Evolutionary conservation across 1,140 invertebrate genomes (phyloP), one percentile per base, ranked within the genome.

Genomic region (Mycetomoellerius zeteki): DNA sequence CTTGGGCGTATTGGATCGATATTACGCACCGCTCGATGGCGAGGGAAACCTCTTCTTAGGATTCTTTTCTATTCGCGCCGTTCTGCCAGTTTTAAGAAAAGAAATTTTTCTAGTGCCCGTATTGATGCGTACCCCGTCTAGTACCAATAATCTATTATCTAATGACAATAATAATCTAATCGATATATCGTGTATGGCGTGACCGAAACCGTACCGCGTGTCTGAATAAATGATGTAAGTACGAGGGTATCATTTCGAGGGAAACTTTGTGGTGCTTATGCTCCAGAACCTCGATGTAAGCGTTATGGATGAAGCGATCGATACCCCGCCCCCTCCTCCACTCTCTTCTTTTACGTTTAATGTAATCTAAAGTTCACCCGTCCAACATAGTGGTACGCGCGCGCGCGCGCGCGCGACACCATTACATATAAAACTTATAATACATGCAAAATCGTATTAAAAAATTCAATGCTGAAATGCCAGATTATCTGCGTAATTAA

Each of bases 231-330:
- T 75, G 37, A 84, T 84, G 43, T 3, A 47, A 50, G 33, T 47
- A 60, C 37, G 24, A 84, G 54, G 80, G 54, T 84, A 75, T 75
- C 56, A 60, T 60, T 30, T 84, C 80, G 54, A 73, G 21, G 54
- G 69, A 84, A 84, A 84, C 69, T 75, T 84, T 43, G 56, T 50
- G 37, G 19, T 82, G 69, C 80, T 52, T 62, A 84, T 60, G 80
- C 43, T 75, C 69, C 69, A 60, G 80, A 75, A 60, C 54, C 69
- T 60, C 80, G 69, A 24, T 50, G 21, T 30, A 82, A 72, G 67
- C 71, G 69, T 75, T 84, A 75, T 37, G 69, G 69, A 82, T 69
- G 77, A 81, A 71, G 33, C 80, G 80, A 84, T 84, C 80, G 80
- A 84, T 84, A 84, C 0, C 24, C 65, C 62, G 5, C 19, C 12